A percentile compares a stretch with the other conserved stretches of the same genome.
Conservation (phyloP, 1,140 invertebrate genomes). For the Gonatopus flavifemur region DNA sequence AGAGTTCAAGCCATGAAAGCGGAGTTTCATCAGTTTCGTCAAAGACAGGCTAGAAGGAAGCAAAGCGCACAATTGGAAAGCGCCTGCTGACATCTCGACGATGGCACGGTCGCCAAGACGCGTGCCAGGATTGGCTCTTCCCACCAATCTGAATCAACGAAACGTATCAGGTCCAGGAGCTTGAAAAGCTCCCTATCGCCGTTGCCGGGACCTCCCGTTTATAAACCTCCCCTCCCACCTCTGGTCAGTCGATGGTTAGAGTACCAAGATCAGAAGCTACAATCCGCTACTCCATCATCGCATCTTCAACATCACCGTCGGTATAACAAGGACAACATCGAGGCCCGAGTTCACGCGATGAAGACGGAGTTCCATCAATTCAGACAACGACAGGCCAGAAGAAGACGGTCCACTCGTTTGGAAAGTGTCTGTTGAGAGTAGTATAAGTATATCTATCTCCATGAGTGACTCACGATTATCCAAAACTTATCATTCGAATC, state of each 20-base stretch:
- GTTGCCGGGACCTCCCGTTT: too few relatives aligned
- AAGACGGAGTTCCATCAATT: conserved; percentile 93
- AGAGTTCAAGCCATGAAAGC: conserved; percentile 92
- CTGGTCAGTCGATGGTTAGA: too few relatives aligned
- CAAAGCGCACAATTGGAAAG: conserved; percentile 73
- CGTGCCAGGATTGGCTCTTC: conserved; percentile 22
- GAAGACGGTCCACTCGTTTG: conserved; percentile 66
- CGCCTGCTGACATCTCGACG: conserved; percentile 64
- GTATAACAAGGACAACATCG: conserved; percentile 78
- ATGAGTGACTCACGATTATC: too few relatives aligned
- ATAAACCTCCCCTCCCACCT: too few relatives aligned
- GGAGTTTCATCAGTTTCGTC: conserved; percentile 90
- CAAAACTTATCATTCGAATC: too few relatives aligned
- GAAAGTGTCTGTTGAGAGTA: conserved; percentile 77
- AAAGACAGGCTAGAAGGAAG: conserved; percentile 76
- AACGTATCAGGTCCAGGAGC: background rate
- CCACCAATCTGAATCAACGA: background rate
- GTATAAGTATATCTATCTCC: too few relatives aligned
- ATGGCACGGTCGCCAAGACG: conserved; percentile 1
- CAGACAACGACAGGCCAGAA: conserved; percentile 77
- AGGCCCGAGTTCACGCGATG: conserved; percentile 87
- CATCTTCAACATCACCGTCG: too few relatives aligned
- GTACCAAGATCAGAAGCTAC: too few relatives aligned
- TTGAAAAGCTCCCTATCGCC: too few relatives aligned
- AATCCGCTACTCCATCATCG: too few relatives aligned